Conservation (phyloP, 2,888 invertebrate species). For the Macrosiphum euphorbiae region DNA sequence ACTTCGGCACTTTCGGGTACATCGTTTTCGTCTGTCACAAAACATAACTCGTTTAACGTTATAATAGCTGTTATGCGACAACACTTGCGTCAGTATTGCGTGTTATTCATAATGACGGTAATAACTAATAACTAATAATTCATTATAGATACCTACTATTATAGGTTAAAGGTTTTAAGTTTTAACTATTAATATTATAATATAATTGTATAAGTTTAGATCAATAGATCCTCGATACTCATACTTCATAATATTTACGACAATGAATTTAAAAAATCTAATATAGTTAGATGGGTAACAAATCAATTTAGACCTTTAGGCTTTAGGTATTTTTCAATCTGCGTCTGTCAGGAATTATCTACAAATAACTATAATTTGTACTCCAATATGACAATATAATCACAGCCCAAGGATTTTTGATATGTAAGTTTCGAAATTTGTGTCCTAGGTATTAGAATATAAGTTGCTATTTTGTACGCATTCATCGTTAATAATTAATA, state of each 20-base stretch:
- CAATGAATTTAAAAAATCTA: background rate
- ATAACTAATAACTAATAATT: background rate
- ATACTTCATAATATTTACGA: background rate
- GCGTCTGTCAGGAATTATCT: background rate
- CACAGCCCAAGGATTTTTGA: background rate
- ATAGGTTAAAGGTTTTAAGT: no score
- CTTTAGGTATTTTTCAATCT: background rate
- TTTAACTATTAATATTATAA: no score
- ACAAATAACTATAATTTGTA: background rate
- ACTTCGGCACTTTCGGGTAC: slow-evolving; percentile 86
- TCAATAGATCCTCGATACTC: background rate
- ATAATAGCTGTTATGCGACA: background rate
- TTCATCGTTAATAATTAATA: background rate
- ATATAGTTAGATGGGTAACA: background rate
- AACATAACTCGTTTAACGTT: background rate
- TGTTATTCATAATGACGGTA: background rate
- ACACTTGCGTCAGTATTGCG: background rate
- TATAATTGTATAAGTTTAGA: no score
- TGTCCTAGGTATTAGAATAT: background rate
- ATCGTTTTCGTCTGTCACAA: slow-evolving; percentile 80
- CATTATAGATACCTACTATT: background rate
- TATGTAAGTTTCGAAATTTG: background rate
- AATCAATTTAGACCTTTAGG: background rate
- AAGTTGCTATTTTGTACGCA: background rate
- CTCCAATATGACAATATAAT: background rate